Evolutionary conservation across 1,140 invertebrate species (phyloP).

Genomic region (Gryon sp.): DNA sequence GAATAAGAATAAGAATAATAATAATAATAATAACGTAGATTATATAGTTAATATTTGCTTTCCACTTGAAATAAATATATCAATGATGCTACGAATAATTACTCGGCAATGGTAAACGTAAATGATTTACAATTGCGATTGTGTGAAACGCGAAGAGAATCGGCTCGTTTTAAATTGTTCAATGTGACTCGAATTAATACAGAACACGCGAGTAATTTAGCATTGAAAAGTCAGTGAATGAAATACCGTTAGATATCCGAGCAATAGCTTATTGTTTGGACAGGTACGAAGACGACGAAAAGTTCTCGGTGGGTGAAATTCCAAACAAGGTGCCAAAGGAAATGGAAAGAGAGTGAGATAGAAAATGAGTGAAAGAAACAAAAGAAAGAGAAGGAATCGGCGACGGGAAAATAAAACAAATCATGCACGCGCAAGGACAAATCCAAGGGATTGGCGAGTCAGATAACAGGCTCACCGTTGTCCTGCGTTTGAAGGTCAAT

Average conservation of each 20-base stretch:
- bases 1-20: neutral
- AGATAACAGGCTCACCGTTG: slow-evolving; percentile 62
- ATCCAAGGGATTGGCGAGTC: slow-evolving; percentile 58
- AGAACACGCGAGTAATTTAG: slow-evolving; percentile 31
- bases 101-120: neutral
- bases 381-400: slow-evolving; percentile 31
- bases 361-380: no score
- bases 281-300: slow-evolving; percentile 48
- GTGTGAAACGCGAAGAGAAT: neutral
- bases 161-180: slow-evolving; percentile 31
- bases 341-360: slow-evolving; percentile 37
- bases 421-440: slow-evolving; percentile 64
- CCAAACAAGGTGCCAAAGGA: slow-evolving; percentile 24
- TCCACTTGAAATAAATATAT: slow-evolving; percentile 6
- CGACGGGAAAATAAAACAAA: slow-evolving; percentile 40
- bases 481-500: slow-evolving; percentile 72
- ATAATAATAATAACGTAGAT: no score
- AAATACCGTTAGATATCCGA: slow-evolving; percentile 56
- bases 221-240: slow-evolving; percentile 56
- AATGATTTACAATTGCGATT: slow-evolving; percentile 32
- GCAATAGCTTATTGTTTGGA: slow-evolving; percentile 64
- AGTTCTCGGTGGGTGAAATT: slow-evolving; percentile 26
- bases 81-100: slow-evolving; percentile 9
- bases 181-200: slow-evolving; percentile 33
- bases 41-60: slow-evolving; percentile 12